Evolutionary conservation across 2,113 vertebrate species (phyloP).

Genomic region (Myiagra hebetior): DNA sequence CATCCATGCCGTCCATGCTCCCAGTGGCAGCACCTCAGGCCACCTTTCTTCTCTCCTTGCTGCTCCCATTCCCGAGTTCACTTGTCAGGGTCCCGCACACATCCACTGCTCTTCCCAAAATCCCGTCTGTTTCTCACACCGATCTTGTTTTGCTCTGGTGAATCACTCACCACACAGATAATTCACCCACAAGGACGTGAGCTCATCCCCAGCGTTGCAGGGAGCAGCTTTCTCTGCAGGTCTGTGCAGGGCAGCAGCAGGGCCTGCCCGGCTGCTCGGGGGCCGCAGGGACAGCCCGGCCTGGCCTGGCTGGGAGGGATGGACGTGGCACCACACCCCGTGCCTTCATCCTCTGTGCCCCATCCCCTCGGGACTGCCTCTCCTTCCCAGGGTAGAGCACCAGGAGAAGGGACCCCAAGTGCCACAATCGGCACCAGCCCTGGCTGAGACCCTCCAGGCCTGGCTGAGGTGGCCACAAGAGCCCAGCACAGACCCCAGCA

Average conservation of each 20-base stretch:
- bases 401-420: background rate
- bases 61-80: accelerated
- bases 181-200: background rate
- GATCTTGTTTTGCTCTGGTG: background rate
- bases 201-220: background rate
- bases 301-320: background rate
- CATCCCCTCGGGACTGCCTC: background rate
- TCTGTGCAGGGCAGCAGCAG: background rate
- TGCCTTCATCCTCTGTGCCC: background rate
- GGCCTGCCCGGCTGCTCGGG: accelerated
- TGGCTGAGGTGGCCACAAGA: background rate
- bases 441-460: background rate
- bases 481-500: background rate
- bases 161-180: constrained; percentile 11
- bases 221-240: background rate
- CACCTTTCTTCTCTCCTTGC: background rate
- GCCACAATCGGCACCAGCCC: accelerated
- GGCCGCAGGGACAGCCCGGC: accelerated
- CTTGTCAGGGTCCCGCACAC: background rate
- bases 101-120: background rate
- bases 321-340: accelerated
- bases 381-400: background rate
- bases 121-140: background rate
- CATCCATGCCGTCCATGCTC: accelerated
- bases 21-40: background rate